Base-by-base conservation (phyloP, 2,888 invertebrate species). In the Clanis bilineata region DNA sequence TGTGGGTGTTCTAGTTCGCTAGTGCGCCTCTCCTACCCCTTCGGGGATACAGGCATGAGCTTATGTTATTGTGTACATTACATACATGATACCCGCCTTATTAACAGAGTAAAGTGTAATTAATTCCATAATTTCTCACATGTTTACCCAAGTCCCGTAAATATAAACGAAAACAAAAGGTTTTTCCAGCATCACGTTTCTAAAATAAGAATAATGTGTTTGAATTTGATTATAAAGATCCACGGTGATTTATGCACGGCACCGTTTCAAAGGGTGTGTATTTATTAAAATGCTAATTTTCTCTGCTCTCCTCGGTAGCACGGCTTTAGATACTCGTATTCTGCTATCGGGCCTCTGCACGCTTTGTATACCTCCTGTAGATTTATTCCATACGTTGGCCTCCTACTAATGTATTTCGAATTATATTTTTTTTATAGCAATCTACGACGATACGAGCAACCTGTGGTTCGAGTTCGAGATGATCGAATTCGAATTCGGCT, bases 231-330 rank as follows among this genome's bases (percentile, higher is more conserved):
- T 92, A 92, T 87, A 90, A 86, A 91, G 90, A 89, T 90, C 86
- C 86, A 74, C 65, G 68, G 70, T 81, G 85, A 92, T 91, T 92
- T 90, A 91, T 88, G 83, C 83, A 82, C 86, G 90, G 85, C 81
- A 80, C 60, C 81, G 86, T 82, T 88, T 83, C 82, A 90, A 92
- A 90, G 92, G 91, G 92, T 92, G 92, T 91, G 85, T 92, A 92
- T 92, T 92, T 92, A 92, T 92, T 92, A 92, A 92, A 92, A 92
- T 92, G 92, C 92, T 88, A 92, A 92, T 92, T 92, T 88, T 84
- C 84, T 67, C 76, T 75, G 74, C 78, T 75, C 85, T 87, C 82
- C 85, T 80, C 85, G 84, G 73, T 76, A 28, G 69, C 65, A 67
- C 73, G 82, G 88, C 86, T 86, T 87, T 88, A 88, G 90, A 88